A percentile compares a stretch with the other conserved stretches of the same genome.
These are phyloP conservation scores for Erebia palarica DNA, from an alignment of 2,888 invertebrate genomes.

Conservation along the genomic window DNA sequence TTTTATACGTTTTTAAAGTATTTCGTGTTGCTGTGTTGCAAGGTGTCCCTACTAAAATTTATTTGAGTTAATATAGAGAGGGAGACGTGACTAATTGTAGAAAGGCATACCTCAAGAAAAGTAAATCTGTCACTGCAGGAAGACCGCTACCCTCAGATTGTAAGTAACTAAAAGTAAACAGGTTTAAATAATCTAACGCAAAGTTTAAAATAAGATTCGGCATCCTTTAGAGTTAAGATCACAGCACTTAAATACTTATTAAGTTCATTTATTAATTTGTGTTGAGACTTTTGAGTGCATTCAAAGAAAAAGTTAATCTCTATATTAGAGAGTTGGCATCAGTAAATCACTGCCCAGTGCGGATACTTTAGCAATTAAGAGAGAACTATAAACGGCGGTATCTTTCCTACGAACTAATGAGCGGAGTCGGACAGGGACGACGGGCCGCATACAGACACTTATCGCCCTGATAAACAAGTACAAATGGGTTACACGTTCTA, in stretches of 20 bases:
- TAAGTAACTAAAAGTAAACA: background rate
- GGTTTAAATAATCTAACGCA: background rate
- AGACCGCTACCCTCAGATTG: too few species aligned
- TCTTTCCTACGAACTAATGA: slow-evolving; percentile 70
- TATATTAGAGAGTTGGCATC: slow-evolving; percentile 49
- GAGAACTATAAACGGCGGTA: slow-evolving; percentile 63
- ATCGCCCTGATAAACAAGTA: slow-evolving; percentile 77
- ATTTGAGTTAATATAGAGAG: background rate
- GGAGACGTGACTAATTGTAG: background rate
- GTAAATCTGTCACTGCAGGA: too few species aligned
- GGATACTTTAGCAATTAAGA: slow-evolving; percentile 74
- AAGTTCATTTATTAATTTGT: slow-evolving; percentile 18
- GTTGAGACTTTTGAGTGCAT: background rate
- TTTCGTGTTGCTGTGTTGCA: background rate
- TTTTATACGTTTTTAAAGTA: background rate
- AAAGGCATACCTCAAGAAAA: too few species aligned
- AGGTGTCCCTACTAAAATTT: background rate
- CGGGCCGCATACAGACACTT: slow-evolving; percentile 65
- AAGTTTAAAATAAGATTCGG: too few species aligned
- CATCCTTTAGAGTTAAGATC: too few species aligned
- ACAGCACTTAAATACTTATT: background rate
- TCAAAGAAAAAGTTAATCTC: slow-evolving; percentile 37
- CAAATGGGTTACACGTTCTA: slow-evolving; percentile 73
- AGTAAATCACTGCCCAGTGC: slow-evolving; percentile 59
- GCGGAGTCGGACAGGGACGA: slow-evolving; percentile 60